Evolutionary conservation across 1,140 invertebrate species (phyloP).

Genomic region (Pristionchus pacificus): DNA sequence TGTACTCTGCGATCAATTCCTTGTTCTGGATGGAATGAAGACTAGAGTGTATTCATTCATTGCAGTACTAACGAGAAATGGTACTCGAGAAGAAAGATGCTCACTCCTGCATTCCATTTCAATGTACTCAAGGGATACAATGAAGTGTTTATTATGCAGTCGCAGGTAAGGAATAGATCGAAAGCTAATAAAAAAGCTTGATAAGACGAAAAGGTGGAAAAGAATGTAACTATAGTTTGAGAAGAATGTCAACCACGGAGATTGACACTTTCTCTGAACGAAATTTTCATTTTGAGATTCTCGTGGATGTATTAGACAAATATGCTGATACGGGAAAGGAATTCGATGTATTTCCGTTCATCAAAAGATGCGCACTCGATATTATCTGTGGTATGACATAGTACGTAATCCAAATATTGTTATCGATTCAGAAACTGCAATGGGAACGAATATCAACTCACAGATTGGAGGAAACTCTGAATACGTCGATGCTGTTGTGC

Average conservation of each 20-base stretch:
- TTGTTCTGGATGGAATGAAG: too few species aligned
- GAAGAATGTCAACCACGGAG: too few species aligned
- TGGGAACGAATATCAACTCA: conserved; percentile 71
- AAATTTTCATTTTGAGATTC: conserved; percentile 36
- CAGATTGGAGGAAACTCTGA: conserved; percentile 68
- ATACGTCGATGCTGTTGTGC: conserved; percentile 72
- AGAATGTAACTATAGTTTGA: too few species aligned
- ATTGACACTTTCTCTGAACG: neutral
- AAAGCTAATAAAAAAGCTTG: too few species aligned
- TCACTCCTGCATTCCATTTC: conserved; percentile 85
- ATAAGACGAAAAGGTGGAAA: too few species aligned
- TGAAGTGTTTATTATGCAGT: conserved; percentile 73
- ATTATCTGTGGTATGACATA: conserved; percentile 58
- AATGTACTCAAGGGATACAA: conserved; percentile 78
- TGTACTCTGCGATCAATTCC: too few species aligned
- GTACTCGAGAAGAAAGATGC: conserved; percentile 73
- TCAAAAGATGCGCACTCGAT: conserved; percentile 76
- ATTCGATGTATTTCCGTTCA: conserved; percentile 71
- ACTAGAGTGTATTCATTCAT: too few species aligned
- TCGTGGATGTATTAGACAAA: conserved; percentile 66
- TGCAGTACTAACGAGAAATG: conserved; percentile 74
- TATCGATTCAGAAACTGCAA: conserved; percentile 67
- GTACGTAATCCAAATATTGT: neutral
- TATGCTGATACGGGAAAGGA: conserved; percentile 64
- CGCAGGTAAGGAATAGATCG: conserved; percentile 58